Evolutionary conservation across 2,888 invertebrate genomes (phyloP), one percentile per base, ranked within the genome.

Genomic region (Dolomedes plantarius): DNA sequence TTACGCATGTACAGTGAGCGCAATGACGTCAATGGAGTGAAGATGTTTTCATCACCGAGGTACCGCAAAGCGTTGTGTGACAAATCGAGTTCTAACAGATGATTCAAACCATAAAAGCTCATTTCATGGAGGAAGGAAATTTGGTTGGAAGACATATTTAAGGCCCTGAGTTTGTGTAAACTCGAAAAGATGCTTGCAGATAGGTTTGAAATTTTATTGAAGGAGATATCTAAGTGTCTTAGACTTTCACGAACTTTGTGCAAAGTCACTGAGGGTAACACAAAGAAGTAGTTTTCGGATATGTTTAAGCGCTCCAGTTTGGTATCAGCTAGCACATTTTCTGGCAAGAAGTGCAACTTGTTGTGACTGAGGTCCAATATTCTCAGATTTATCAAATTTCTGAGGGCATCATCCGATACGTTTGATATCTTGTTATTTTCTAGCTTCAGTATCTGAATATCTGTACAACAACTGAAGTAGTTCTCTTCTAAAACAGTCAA

Each of bases 11-110:
- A 96, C 89, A 97, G 93, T 89, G 94, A 93, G 50, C 95, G 94
- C 89, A 97, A 93, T 91, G 95, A 94, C 27, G 94, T 94, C 89
- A 97, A 92, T 89, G 95, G 91, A 90, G 93, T 94, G 90, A 97
- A 93, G 3, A 56, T 11, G 91, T 96, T 96, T 16, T 46, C 46
- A 16, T 56, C 56, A 23, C 56, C 23, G 90, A 97, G 93, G 91
- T 96, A 96, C 91, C 96, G 96, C 88, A 97, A 93, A 89, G 93
- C 94, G 91, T 97, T 97, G 88, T 94, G 93, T 0, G 95, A 94
- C 90, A 97, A 93, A 90, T 96, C 95, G 83, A 97, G 93, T 90
- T 89, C 89, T 32, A 90, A 88, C 64, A 90, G 88, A 81, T 89
- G 89, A 13, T 87, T 87, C 67, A 90, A 89, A 28, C 90, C 89